Percentiles rank a stretch among this genome's conserved stretches.
phyloP scores from a whole-genome alignment of 2,888 invertebrate genomes.

The Drosophila suboccidentalis region DNA sequence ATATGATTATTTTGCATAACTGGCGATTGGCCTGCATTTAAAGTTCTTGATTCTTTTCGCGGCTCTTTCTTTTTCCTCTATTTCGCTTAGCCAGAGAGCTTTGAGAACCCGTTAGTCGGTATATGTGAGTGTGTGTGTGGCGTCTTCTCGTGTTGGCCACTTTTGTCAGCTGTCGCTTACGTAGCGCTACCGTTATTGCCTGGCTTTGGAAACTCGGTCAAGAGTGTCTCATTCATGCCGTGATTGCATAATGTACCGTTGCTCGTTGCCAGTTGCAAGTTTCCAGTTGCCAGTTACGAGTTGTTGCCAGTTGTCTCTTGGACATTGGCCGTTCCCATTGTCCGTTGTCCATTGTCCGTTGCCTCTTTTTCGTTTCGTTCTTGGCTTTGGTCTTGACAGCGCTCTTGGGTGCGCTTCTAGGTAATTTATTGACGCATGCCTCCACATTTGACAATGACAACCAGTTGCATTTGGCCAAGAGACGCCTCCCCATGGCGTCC shows the following conservation, averaged over 20 bases:
- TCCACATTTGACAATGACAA: constrained; percentile 76
- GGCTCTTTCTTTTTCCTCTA: constrained; percentile 34
- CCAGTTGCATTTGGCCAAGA: constrained; percentile 67
- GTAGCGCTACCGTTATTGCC: constrained; percentile 80
- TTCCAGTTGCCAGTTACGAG: constrained; percentile 13
- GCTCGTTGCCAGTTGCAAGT: constrained; percentile 24
- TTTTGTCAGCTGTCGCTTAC: constrained; percentile 78
- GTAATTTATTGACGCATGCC: constrained; percentile 78
- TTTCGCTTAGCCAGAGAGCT: constrained; percentile 27
- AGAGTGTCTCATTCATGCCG: constrained; percentile 84
- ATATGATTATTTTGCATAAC: constrained; percentile 18
- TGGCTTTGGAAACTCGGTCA: constrained; percentile 84
- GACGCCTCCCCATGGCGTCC: constrained; percentile 39
- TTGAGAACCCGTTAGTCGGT: constrained; percentile 68
- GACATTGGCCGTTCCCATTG: constrained; percentile 19
- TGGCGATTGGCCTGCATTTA: constrained; percentile 26
- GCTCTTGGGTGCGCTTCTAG: constrained; percentile 67
- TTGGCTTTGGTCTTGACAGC: constrained; percentile 50
- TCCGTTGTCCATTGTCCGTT: constrained; percentile 29
- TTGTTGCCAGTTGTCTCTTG: constrained; percentile 21
- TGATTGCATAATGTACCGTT: constrained; percentile 84
- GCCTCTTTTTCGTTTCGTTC: constrained; percentile 30
- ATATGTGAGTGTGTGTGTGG: constrained; percentile 32
- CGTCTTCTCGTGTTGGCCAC: constrained; percentile 36
- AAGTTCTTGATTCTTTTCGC: constrained; percentile 25